A percentile compares a stretch with the other conserved stretches of the same genome.
Conservation (phyloP, 2,113 vertebrate species). For the Perccottus glenii region DNA sequence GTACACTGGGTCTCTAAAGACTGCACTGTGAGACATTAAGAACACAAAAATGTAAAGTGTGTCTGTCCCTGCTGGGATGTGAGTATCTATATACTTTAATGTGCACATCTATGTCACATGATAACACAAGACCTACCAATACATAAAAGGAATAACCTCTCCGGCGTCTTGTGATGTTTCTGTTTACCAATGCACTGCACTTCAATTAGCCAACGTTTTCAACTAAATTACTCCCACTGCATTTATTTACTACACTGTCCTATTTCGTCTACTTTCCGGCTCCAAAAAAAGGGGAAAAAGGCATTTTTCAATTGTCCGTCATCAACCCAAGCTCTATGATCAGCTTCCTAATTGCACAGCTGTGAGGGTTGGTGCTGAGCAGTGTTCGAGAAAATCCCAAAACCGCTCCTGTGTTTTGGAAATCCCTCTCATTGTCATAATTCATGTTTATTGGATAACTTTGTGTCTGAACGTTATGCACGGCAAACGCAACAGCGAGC, state of each 20-base stretch:
- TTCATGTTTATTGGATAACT: slow-evolving; percentile 36
- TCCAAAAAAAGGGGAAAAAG: slow-evolving; percentile 14
- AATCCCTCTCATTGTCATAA: slow-evolving; percentile 37
- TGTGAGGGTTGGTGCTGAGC: slow-evolving; percentile 66
- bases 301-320: slow-evolving; percentile 66
- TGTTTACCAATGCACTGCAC: slow-evolving; percentile 65
- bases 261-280: slow-evolving; percentile 44
- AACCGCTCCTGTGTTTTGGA: slow-evolving; percentile 26
- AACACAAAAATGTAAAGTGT: slow-evolving; percentile 66
- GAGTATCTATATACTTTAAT: slow-evolving; percentile 59
- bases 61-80: slow-evolving; percentile 67
- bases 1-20: slow-evolving; percentile 75
- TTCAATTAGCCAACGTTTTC: slow-evolving; percentile 53
- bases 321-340: slow-evolving; percentile 75
- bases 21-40: slow-evolving; percentile 79
- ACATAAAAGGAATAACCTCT: slow-evolving; percentile 58
- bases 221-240: slow-evolving; percentile 55
- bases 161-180: slow-evolving; percentile 65
- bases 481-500: slow-evolving; percentile 42
- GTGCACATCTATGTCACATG: slow-evolving; percentile 71
- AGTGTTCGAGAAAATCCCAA: slow-evolving; percentile 47
- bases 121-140: slow-evolving; percentile 55
- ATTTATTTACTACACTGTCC: slow-evolving; percentile 51
- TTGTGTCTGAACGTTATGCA: slow-evolving; percentile 50
- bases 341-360: slow-evolving; percentile 56